phyloP scores from a whole-genome alignment of 2,888 invertebrate genomes.

The Seira sanloemensis region DNA sequence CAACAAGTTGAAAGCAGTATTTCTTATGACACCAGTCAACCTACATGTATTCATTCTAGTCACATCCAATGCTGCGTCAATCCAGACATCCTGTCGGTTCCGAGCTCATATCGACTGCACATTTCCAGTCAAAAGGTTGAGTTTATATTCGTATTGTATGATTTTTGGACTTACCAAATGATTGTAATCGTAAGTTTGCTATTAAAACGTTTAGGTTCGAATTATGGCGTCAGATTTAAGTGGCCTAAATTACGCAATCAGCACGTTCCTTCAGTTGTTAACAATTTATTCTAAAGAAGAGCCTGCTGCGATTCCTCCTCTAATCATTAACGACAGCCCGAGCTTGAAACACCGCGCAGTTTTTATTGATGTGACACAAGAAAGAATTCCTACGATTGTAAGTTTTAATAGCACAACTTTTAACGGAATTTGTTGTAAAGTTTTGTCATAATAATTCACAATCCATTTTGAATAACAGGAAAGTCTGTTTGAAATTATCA shows the following conservation, averaged over 20 bases:
- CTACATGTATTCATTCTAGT: constrained; percentile 74
- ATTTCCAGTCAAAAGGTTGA: constrained; percentile 77
- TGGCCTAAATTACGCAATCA: constrained; percentile 80
- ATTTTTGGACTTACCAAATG: too few species aligned
- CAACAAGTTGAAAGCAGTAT: constrained; percentile 72
- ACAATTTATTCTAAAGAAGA: constrained; percentile 76
- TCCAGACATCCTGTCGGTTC: constrained; percentile 77
- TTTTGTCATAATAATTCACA: too few species aligned
- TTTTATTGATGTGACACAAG: constrained; percentile 79
- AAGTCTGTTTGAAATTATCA: constrained; percentile 78
- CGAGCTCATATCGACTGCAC: constrained; percentile 78
- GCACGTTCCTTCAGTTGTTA: constrained; percentile 79
- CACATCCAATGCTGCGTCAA: constrained; percentile 79
- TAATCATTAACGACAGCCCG: constrained; percentile 80
- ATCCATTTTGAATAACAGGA: constrained; percentile 75
- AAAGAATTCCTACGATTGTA: constrained; percentile 78
- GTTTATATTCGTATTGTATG: too few species aligned
- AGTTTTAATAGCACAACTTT: too few species aligned
- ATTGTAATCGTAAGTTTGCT: too few species aligned
- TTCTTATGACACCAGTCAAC: constrained; percentile 60
- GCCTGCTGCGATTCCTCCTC: constrained; percentile 75
- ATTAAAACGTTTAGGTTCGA: too few species aligned
- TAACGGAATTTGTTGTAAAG: too few species aligned
- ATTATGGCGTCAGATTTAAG: constrained; percentile 79
- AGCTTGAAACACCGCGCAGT: constrained; percentile 79